A percentile compares a stretch with the other conserved stretches of the same genome.
Conservation (phyloP, 2,888 invertebrate genomes). For the Esperia sulphurella region DNA sequence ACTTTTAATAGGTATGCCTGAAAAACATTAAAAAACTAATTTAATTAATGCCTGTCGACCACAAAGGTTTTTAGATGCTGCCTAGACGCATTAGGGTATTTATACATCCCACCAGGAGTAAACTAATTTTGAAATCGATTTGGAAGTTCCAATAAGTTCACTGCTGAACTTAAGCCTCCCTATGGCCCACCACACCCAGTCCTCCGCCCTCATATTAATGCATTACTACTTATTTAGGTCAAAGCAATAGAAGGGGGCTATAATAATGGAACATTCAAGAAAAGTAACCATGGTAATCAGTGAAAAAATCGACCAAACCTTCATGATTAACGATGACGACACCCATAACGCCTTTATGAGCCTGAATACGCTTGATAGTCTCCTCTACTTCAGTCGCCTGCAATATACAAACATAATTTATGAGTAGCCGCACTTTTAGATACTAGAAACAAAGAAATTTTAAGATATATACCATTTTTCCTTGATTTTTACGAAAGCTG, state of each 20-base stretch:
- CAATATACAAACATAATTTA: constrained; percentile 25
- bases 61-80: too few relatives aligned
- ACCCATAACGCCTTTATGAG: constrained; percentile 98
- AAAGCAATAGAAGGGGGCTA: constrained; percentile 6
- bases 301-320: constrained; percentile 83
- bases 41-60: too few relatives aligned
- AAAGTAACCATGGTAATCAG: constrained; percentile 12
- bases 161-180: too few relatives aligned
- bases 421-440: background rate
- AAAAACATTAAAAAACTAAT: constrained; percentile 25
- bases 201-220: too few relatives aligned
- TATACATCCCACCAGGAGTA: too few relatives aligned
- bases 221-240: constrained; percentile 5
- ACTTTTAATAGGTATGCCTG: constrained; percentile 93
- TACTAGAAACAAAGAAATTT: background rate
- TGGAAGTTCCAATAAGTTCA: too few relatives aligned
- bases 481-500: background rate
- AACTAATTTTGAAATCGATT: too few relatives aligned
- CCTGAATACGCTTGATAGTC: constrained; percentile 97
- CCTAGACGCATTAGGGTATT: too few relatives aligned
- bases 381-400: constrained; percentile 96
- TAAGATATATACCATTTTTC: constrained; percentile 20
- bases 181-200: too few relatives aligned
- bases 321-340: constrained; percentile 97
- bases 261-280: background rate